Base-by-base conservation (phyloP, 2,113 vertebrate genomes). In the Hydrochoerus hydrochaeris region DNA sequence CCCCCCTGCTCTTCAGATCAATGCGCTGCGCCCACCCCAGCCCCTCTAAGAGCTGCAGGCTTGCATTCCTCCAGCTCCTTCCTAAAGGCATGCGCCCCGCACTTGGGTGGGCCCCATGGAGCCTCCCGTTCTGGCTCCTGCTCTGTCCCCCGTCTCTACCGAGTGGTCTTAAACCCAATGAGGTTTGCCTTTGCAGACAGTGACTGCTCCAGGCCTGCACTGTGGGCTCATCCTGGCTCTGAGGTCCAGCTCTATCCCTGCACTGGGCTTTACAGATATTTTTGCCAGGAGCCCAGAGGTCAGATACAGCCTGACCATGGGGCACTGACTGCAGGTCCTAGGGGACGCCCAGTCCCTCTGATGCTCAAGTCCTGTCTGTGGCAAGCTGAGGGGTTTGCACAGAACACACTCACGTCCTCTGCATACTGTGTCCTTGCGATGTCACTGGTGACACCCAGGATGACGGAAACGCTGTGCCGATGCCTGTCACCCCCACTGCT, bases 131-230 rank as follows among this genome's bases (percentile, higher is more conserved):
- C 46, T 7, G 8, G 3, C 78, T 44, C 22, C 0, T 0, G 0
- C 28, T 9, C 46, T 46, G 46, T 13, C 16, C 46, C 17, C 38
- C 1, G 19, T 13, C 32, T 38, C 57, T 65, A 24, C 7, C 22
- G 92, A 0, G 94, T 90, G 95, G 75, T 46, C 87, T 92, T 93
- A 87, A 97, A 77, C 38, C 12, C 95, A 19, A 91, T 93, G 81
- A 93, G 65, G 65, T 35, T n/a, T n/a, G 35, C 35, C 65, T 69
- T 19, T 69, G 35, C 65, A 69, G 82, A 84, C 35, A 16, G n/a
- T 0, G 7, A n/a, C 19, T 71, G 38, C 65, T 94, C 65, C 91
- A 94, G 89, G 97, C 0, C 24, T 41, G 2, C 4, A 75, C 82
- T 83, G 32, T 0, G n/a, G 75, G 44, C 44, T 62, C 57, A 41